Percentiles rank a stretch among this genome's conserved stretches.
Evolutionary conservation across 2,797 vertebrate species (phyloP).

Genomic region (Pelodytes ibericus): DNA sequence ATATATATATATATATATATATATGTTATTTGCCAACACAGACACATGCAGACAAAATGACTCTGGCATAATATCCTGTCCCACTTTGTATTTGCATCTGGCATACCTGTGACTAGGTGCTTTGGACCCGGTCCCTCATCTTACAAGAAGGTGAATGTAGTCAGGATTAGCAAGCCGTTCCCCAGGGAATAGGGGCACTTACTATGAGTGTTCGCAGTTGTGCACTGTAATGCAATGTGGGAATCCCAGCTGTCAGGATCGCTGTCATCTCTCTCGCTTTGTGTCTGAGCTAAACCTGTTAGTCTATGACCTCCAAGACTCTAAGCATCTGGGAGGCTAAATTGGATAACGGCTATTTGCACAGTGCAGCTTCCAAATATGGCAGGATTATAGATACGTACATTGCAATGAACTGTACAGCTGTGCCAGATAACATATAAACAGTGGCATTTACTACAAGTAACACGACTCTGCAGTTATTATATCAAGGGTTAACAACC

Average conservation of each 20-base stretch:
- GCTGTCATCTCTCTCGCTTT: conserved; percentile 39
- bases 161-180: conserved; percentile 13
- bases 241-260: conserved; percentile 51
- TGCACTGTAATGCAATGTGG: conserved; percentile 43
- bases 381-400: conserved; percentile 28
- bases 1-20: no score
- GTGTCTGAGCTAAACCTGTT: conserved; percentile 51
- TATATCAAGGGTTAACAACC: no score
- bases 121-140: neutral
- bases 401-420: neutral
- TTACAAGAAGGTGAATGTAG: conserved; percentile 6
- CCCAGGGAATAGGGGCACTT: conserved; percentile 10
- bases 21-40: no score
- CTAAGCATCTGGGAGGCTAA: conserved; percentile 48
- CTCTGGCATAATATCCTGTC: no score
- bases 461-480: no score
- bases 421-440: neutral
- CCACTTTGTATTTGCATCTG: no score
- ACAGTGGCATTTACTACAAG: neutral
- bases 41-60: no score
- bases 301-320: conserved; percentile 51
- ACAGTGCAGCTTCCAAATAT: conserved; percentile 17
- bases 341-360: conserved; percentile 49
- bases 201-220: conserved; percentile 28
- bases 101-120: neutral